These are phyloP conservation scores for Nomada fabriciana DNA, from an alignment of 2,888 invertebrate species.

Conservation along the genomic window DNA sequence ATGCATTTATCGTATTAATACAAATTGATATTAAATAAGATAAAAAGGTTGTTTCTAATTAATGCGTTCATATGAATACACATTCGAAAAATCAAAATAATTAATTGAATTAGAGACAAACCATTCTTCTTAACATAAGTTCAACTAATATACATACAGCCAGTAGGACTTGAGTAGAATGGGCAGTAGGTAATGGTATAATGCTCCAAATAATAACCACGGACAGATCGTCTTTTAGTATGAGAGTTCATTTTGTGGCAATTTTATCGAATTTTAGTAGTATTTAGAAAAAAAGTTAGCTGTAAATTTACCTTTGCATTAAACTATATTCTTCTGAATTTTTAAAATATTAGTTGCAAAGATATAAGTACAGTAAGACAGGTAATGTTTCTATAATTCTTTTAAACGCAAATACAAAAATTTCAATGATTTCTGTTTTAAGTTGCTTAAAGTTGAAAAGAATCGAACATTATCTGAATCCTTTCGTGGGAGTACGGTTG, in stretches of 20 bases:
- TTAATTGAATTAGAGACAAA: background rate
- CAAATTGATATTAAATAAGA: conserved; percentile 5
- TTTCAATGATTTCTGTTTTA: background rate
- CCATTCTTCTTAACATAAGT: background rate
- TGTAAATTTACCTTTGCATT: conserved; percentile 8
- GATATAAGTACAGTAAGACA: background rate
- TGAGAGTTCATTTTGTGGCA: background rate
- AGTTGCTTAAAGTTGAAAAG: conserved; percentile 22
- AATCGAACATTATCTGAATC: conserved; percentile 52
- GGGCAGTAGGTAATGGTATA: conserved; percentile 4
- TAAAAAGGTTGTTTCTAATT: background rate
- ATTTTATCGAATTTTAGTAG: background rate
- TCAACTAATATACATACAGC: background rate
- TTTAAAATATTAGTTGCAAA: conserved; percentile 8
- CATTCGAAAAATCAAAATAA: background rate
- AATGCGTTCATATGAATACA: no score
- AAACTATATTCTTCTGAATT: conserved; percentile 9
- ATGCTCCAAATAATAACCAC: conserved; percentile 48
- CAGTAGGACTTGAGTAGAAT: background rate
- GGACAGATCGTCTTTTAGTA: background rate
- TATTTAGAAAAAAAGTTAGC: conserved; percentile 16
- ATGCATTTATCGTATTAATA: conserved; percentile 12
- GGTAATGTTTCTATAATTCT: conserved; percentile 13
- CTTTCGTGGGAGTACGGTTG: conserved; percentile 13
- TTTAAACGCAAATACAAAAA: conserved; percentile 27